Evolutionary conservation across 2,797 vertebrate genomes (phyloP).

Genomic region (Muscicapa comitata): DNA sequence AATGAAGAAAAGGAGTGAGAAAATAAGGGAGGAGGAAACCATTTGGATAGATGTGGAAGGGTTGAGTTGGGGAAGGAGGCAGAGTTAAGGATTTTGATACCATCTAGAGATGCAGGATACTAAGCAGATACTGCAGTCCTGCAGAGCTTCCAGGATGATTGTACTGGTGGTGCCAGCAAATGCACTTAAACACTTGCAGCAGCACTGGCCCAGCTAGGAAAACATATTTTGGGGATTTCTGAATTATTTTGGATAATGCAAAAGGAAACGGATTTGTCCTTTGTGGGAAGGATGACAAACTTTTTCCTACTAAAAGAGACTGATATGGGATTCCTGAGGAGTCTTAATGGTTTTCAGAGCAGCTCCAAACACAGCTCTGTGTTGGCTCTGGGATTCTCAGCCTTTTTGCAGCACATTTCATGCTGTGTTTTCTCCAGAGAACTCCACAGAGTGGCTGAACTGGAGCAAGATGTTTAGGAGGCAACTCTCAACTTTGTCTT

Average conservation of each 20-base stretch:
- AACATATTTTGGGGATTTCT: not conserved
- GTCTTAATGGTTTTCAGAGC: not conserved
- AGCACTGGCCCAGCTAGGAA: not conserved
- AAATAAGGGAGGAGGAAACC: not conserved
- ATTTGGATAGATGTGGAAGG: not conserved
- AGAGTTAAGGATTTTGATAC: not conserved
- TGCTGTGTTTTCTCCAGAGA: not conserved
- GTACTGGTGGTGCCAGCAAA: not conserved
- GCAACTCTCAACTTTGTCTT: not conserved
- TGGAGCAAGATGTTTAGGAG: not conserved
- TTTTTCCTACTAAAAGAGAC: not conserved
- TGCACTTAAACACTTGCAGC: not conserved
- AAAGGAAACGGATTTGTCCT: not conserved
- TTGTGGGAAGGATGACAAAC: not conserved
- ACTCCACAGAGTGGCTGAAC: not conserved
- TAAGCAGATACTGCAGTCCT: not conserved
- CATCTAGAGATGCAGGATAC: not conserved
- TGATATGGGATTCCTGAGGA: not conserved
- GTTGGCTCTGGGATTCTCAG: not conserved
- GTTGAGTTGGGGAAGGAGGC: not conserved
- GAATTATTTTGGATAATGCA: not conserved
- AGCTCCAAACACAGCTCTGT: not conserved
- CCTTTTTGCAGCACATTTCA: not conserved
- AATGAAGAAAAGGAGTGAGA: not conserved
- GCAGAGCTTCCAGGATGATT: rapidly evolving